Evolutionary conservation across 1,140 invertebrate species (phyloP), one percentile per base, ranked within the genome.

Genomic region (Calliopsis andreniformis): DNA sequence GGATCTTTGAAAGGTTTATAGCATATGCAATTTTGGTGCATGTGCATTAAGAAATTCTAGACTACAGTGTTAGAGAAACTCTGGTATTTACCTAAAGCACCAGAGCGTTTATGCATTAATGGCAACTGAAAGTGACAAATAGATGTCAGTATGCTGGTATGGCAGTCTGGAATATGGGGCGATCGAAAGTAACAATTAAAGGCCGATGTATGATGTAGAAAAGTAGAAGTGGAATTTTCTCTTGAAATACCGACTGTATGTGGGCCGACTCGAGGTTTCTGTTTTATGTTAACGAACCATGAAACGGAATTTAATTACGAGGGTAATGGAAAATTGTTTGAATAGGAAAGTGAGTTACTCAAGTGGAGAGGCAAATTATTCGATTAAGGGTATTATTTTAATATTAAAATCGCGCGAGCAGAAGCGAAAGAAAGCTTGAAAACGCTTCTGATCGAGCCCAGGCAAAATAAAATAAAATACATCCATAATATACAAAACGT

Each of bases 141-240:
- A n/a, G 14, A 20, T 2, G 67, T 53, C 20, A 42, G 42, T 25
- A 23, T 12, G 28, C n/a, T 43, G 67, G 55, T 53, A 70, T 8
- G 45, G 45, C 42, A 53, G 62, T 47, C 55, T 25, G 16, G 28
- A 10, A 28, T 35, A 20, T n/a, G 20, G n/a, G 6, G n/a, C 30
- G 59, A 59, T 61, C 61, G 56, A 68, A 68, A 68, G 66, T 43
- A 56, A 68, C 66, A 68, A 68, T 68, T 68, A 68, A 10, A 42
- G 23, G 47, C 42, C 32, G 10, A 25, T 28, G 35, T 30, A 56
- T 39, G 56, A 49, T 56, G 51, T 18, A 51, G 68, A 70, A 71
- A 51, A 71, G 68, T 49, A 35, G 30, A 51, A 71, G 68, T 71
- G 56, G 56, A 39, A 64, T 71, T 71, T 71, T 61, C 58, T 39